Percentiles rank a stretch among this genome's conserved stretches.
Conservation (phyloP, 2,888 invertebrate genomes). For the Laspeyria flexula region DNA sequence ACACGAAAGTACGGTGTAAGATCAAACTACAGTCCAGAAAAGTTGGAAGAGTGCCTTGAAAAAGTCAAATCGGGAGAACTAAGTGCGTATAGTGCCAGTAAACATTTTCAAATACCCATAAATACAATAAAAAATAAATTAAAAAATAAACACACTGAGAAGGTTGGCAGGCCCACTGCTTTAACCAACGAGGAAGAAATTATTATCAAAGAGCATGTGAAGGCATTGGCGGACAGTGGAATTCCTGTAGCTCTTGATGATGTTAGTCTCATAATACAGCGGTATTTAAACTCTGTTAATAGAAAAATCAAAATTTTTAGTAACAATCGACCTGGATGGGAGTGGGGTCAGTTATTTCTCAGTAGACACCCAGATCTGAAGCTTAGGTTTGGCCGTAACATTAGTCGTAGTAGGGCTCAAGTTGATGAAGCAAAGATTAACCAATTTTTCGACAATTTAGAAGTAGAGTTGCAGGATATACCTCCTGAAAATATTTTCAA, state of each 20-base stretch:
- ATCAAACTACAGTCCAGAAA: conserved; percentile 6
- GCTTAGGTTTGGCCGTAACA: conserved; percentile 12
- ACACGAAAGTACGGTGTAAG: conserved; percentile 6
- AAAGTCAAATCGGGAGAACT: conserved; percentile 13
- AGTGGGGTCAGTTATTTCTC: conserved; percentile 23
- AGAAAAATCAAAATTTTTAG: conserved; percentile 27
- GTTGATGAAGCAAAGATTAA: conserved; percentile 15
- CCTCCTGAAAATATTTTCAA: conserved; percentile 26
- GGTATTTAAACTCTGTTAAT: conserved; percentile 24
- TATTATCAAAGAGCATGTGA: conserved; percentile 5
- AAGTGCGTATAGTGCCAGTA: conserved; percentile 14
- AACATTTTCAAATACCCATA: conserved; percentile 17
- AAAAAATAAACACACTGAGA: not conserved
- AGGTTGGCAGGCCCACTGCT: not conserved
- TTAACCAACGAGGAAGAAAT: not conserved
- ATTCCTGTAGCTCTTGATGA: conserved; percentile 9
- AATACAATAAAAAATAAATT: conserved; percentile 5
- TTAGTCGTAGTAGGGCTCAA: conserved; percentile 16
- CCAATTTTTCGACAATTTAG: conserved; percentile 16
- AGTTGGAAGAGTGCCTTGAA: conserved; percentile 11
- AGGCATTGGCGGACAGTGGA: conserved; percentile 10
- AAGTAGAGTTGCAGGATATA: conserved; percentile 9
- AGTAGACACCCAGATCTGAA: conserved; percentile 19
- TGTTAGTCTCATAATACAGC: conserved; percentile 24
- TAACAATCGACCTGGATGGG: conserved; percentile 24